Percentiles rank a stretch among this genome's conserved stretches.
These are phyloP conservation scores for Drepana arcuata DNA, from an alignment of 1,140 invertebrate species.

Conservation along the genomic window DNA sequence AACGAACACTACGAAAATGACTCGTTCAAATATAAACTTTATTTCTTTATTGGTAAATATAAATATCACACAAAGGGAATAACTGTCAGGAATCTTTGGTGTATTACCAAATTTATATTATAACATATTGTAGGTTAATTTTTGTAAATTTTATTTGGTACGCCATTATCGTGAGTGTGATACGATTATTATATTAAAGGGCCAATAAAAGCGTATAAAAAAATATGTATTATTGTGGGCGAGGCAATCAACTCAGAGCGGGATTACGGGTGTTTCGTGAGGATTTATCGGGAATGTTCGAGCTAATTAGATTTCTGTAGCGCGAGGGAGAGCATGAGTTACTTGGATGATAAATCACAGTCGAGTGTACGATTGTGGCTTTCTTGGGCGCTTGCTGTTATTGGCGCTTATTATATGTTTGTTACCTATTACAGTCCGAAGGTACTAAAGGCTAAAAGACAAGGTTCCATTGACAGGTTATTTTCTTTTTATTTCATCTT, in stretches of 20 bases:
- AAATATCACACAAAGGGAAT: too few species aligned
- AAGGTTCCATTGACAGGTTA: too few species aligned
- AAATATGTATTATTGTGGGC: conserved; percentile 54
- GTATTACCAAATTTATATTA: too few species aligned
- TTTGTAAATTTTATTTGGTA: conserved; percentile 68
- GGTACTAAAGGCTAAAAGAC: too few species aligned
- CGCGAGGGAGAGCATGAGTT: conserved; percentile 20
- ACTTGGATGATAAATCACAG: conserved; percentile 29
- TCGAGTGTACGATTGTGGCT: too few species aligned
- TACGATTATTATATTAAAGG: conserved; percentile 70
- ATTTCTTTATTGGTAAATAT: too few species aligned
- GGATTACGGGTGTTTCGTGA: conserved; percentile 53
- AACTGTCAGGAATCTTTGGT: too few species aligned
- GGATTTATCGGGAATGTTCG: conserved; percentile 49
- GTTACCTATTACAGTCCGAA: too few species aligned
- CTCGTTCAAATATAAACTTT: conserved; percentile 19
- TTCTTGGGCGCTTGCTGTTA: too few species aligned
- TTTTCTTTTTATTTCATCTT: too few species aligned
- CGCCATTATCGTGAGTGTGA: conserved; percentile 67
- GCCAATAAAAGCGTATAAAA: conserved; percentile 67
- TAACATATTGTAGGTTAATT: too few species aligned
- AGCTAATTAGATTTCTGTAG: conserved; percentile 53
- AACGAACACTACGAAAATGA: conserved; percentile 26
- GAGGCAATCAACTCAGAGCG: conserved; percentile 49
- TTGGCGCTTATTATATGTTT: too few species aligned